Evolutionary conservation across 2,797 vertebrate species (phyloP), one percentile per base, ranked within the genome.

Genomic region (Ara ararauna): DNA sequence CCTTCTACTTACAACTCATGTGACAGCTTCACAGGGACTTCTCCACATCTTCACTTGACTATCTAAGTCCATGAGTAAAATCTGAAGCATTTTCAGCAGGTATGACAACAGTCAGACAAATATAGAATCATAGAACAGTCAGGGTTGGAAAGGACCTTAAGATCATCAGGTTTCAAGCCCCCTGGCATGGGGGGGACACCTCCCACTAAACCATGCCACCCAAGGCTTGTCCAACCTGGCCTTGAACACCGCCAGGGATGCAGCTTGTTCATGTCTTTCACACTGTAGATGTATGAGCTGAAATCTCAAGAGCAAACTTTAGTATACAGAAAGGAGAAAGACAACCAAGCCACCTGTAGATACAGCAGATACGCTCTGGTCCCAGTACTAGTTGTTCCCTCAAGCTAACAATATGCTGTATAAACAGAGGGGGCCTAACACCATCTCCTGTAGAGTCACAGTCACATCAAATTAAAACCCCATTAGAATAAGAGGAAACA

Each of bases 391-490:
- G 21, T 7, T 70, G 22, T 19, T 82, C 84, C 53, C 67, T 44
- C 42, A 56, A 38, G 44, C 67, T 93, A 87, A 89, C 23, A 77
- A n/a, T 36, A 62, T 5, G 48, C n/a, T 64, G 14, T 12, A 32
- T n/a, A 70, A 76, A 68, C 64, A 12, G 24, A 85, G 30, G 19
- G 21, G 6, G 11, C 74, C 71, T 85, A 94, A 91, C 34, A 90
- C 64, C 27, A 91, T 12, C 61, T 91, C 51, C 85, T 79, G 32
- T 58, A 68, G 91, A 77, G 56, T 4, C 40, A 0, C 47, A 94
- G 65, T 71, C 74, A 80, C 27, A 38, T 47, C 71, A 89, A 82
- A 96, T 95, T 94, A 96, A 96, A 95, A 96, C 45, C 36, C 27
- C 50, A 65, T 86, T 71, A 88, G 61, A 79, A 9, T 45, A 42